Evolutionary conservation across 92 coral and sea anemone genomes (phyloP), one percentile per base, ranked within the genome.

Genomic region (Scolanthus callimorphus): DNA sequence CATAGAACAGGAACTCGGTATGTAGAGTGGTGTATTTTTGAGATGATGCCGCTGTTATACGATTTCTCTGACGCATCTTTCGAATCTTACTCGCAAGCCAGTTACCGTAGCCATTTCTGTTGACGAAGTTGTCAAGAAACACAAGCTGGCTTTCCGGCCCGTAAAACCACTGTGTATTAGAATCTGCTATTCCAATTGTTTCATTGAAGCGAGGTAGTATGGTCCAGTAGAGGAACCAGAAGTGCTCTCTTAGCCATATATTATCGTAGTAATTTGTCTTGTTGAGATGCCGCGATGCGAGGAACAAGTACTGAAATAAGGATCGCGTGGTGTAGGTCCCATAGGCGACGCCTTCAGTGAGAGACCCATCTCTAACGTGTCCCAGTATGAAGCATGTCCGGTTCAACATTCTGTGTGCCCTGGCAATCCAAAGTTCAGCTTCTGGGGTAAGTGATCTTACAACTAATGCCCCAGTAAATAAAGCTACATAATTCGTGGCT

Each of bases 91-190:
- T 77, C 0, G 91, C 91, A 11, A 91, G 91, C 99, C 99, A 94
- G 55, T 74, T 85, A 2, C 87, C 96, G 61, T 65, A 74, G 17
- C 99, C 97, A 49, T 81, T 80, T 51, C 78, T 68, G 70, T 63
- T 27, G 2, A 84, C 85, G 59, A 76, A 73, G 27, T 20, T 84
- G 47, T 94, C 99, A 15, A 94, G 71, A 69, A 89, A 94, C 6
- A 78, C 78, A 17, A 94, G 74, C 70, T 84, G 94, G 38, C 90
- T 81, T 57, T 94, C 97, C 1, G 99, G 99, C 2, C 94, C 94
- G 55, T 89, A 89, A 45, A 80, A 90, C 99, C 99, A 94, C 39
- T 82, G 60, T 15, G 39, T 19, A 57, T 69, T 85, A 4, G 97
- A 73, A 59, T 94, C 99, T 0, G 90, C 99, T 50, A 84, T 73